A percentile compares a stretch with the other conserved stretches of the same genome.
These are phyloP conservation scores for Kryphioiulus occultus DNA, from an alignment of 2,888 invertebrate genomes.

Conservation along the genomic window DNA sequence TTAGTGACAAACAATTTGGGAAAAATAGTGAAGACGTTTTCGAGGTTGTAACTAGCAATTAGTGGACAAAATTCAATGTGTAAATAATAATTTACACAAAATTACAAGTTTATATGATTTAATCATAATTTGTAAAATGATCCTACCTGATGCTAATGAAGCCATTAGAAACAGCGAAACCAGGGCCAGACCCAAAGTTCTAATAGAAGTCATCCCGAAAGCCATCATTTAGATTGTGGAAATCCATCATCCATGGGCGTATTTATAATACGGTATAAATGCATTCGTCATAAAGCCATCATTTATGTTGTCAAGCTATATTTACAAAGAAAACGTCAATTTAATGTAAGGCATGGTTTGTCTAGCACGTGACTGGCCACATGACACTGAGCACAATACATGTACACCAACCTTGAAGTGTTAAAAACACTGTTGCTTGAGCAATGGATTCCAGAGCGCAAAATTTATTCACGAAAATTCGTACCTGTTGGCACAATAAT, in stretches of 20 bases:
- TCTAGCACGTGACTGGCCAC: background rate
- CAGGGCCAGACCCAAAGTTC: background rate
- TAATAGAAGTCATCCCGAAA: too few relatives aligned
- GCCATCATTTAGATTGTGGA: background rate
- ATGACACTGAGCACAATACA: too few relatives aligned
- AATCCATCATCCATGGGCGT: background rate
- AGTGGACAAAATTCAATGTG: too few relatives aligned
- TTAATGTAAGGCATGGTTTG: background rate
- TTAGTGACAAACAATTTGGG: too few relatives aligned
- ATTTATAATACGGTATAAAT: background rate
- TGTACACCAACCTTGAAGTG: background rate
- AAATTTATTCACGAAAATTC: background rate
- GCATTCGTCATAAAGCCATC: background rate
- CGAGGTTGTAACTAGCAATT: too few relatives aligned
- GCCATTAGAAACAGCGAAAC: background rate
- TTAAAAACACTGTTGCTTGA: background rate
- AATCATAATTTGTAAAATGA: background rate
- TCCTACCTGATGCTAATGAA: background rate
- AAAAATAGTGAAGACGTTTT: too few relatives aligned
- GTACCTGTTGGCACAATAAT: background rate
- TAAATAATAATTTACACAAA: too few relatives aligned
- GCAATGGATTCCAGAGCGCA: background rate
- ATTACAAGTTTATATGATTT: too few relatives aligned
- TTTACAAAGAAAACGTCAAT: background rate
- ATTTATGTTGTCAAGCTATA: background rate